These are phyloP conservation scores for Orchesella cincta DNA, from an alignment of 1,140 invertebrate genomes.

Conservation along the genomic window DNA sequence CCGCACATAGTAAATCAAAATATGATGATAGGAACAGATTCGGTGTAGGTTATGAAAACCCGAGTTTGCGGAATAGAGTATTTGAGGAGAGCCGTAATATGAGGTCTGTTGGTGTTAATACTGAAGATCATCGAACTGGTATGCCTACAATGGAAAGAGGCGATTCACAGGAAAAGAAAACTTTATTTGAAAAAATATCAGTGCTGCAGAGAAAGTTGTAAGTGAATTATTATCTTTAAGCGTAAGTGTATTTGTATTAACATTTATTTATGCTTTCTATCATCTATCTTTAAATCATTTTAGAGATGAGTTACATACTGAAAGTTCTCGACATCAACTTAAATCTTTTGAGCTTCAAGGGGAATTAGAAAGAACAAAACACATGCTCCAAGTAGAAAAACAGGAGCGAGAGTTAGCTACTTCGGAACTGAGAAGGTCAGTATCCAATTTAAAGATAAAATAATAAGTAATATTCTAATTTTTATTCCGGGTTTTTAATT, in stretches of 20 bases:
- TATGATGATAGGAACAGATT: too few species aligned
- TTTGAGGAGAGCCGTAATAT: background rate
- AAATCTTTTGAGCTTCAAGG: slow-evolving; percentile 9
- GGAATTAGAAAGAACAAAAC: background rate
- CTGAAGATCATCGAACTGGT: background rate
- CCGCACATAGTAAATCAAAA: too few species aligned
- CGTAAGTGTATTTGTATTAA: background rate
- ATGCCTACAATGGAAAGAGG: background rate
- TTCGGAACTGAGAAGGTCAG: background rate
- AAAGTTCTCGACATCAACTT: background rate
- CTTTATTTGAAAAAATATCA: background rate
- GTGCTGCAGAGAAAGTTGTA: background rate
- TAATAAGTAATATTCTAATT: too few species aligned
- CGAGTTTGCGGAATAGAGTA: too few species aligned
- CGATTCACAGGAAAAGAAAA: background rate
- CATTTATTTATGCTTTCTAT: background rate
- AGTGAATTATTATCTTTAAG: background rate
- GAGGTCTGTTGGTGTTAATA: background rate
- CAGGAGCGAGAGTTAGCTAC: background rate
- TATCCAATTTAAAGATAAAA: background rate
- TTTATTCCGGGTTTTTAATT: background rate
- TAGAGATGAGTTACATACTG: background rate
- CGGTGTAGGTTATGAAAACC: too few species aligned
- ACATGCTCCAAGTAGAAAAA: slow-evolving; percentile 7
- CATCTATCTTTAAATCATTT: background rate